Percentiles rank a stretch among this genome's conserved stretches.
Conservation (phyloP, 1,140 invertebrate genomes). For the Trichonephila inaurata region DNA sequence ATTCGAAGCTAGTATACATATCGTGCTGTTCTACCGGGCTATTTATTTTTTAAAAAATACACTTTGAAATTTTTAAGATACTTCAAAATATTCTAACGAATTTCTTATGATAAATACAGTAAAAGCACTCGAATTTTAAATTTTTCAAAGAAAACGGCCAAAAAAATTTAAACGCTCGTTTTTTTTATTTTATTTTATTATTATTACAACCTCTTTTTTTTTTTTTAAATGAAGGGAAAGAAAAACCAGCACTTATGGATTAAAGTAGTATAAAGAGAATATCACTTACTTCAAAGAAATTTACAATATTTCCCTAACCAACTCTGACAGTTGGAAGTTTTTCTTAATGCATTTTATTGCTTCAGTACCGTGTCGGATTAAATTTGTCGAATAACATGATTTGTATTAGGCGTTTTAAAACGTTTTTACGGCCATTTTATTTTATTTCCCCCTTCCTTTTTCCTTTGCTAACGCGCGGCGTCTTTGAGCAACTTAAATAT, state of each 20-base stretch:
- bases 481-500: neutral
- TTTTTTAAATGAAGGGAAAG: neutral
- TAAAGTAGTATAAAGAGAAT: neutral
- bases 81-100: too few relatives aligned
- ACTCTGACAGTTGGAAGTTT: neutral
- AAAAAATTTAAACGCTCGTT: too few relatives aligned
- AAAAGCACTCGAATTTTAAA: too few relatives aligned
- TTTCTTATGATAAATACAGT: too few relatives aligned
- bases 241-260: neutral
- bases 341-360: neutral
- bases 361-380: conserved; percentile 21
- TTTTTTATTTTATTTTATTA: too few relatives aligned
- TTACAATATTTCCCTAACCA: conserved; percentile 28
- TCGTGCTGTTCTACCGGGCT: too few relatives aligned
- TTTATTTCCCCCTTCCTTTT: neutral
- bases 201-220: too few relatives aligned
- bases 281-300: neutral
- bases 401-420: conserved; percentile 14
- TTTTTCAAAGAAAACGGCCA: too few relatives aligned
- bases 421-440: neutral
- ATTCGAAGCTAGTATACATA: too few relatives aligned
- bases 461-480: neutral
- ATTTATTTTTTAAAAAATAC: too few relatives aligned
- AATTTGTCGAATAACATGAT: conserved; percentile 27
- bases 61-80: too few relatives aligned